These are phyloP conservation scores for Poecilus cupreus DNA, from an alignment of 2,888 invertebrate genomes.

Conservation along the genomic window DNA sequence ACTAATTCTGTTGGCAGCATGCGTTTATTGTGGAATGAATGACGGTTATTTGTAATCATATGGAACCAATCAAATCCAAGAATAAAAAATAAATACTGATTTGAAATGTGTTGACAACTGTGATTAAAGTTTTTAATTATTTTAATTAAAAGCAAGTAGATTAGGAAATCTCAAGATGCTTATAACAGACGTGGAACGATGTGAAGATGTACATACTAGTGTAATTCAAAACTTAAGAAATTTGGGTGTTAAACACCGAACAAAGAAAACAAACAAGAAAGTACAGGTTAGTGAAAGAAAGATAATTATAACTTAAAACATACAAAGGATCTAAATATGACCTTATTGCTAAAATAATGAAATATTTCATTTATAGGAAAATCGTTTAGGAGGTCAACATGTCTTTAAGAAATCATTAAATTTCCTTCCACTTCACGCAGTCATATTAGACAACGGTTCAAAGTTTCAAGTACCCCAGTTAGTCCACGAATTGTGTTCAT, in stretches of 20 bases:
- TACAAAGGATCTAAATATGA: conserved; percentile 42
- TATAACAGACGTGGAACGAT: conserved; percentile 75
- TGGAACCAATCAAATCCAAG: conserved; percentile 51
- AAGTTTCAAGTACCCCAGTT: conserved; percentile 83
- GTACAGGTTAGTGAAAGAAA: conserved; percentile 68
- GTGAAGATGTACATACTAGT: conserved; percentile 75
- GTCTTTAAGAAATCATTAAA: conserved; percentile 76
- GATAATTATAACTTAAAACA: conserved; percentile 50
- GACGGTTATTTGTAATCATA: conserved; percentile 56
- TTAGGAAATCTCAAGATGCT: conserved; percentile 71
- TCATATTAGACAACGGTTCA: conserved; percentile 80
- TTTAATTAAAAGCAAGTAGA: conserved; percentile 9
- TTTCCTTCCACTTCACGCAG: conserved; percentile 74
- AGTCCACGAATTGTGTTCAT: conserved; percentile 82
- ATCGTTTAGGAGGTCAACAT: conserved; percentile 67
- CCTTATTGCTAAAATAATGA: background rate
- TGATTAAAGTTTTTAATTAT: conserved; percentile 44
- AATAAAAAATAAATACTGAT: conserved; percentile 48
- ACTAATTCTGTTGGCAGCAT: background rate
- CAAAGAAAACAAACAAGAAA: conserved; percentile 79
- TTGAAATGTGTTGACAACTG: conserved; percentile 57
- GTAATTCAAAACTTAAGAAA: conserved; percentile 81
- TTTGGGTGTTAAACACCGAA: conserved; percentile 82
- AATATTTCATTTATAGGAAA: conserved; percentile 65
- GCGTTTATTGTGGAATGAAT: background rate